These are phyloP conservation scores for Anas acuta DNA, from an alignment of 2,797 vertebrate genomes.

Conservation along the genomic window DNA sequence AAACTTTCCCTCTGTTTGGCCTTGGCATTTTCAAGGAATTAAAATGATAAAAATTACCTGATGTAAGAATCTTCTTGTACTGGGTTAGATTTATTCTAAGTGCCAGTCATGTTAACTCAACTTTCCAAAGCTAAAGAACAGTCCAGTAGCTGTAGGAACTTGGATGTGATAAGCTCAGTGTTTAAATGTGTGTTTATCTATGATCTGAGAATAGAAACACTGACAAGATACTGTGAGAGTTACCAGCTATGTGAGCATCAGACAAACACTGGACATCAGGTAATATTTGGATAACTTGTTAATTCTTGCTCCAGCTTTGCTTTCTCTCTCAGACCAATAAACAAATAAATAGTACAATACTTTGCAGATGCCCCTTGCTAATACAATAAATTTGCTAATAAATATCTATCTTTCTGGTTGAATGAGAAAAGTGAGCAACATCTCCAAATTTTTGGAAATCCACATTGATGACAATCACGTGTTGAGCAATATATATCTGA, in stretches of 20 bases:
- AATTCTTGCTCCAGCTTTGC: background rate
- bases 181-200: background rate
- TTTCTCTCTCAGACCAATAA: background rate
- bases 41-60: background rate
- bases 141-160: background rate
- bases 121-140: background rate
- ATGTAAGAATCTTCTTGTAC: background rate
- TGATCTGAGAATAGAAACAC: background rate
- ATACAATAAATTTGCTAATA: background rate
- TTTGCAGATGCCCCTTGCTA: background rate
- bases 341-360: background rate
- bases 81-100: background rate
- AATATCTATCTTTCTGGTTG: background rate
- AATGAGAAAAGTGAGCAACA: background rate
- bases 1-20: background rate
- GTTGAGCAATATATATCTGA: background rate
- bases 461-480: background rate
- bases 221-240: background rate
- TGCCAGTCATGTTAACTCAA: accelerated
- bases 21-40: background rate
- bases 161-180: background rate
- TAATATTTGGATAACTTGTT: background rate
- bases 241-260: background rate
- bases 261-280: background rate
- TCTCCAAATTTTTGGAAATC: background rate